Evolutionary conservation across 2,113 vertebrate genomes (phyloP), one percentile per base, ranked within the genome.

Genomic region (Copsychus sechellarum): DNA sequence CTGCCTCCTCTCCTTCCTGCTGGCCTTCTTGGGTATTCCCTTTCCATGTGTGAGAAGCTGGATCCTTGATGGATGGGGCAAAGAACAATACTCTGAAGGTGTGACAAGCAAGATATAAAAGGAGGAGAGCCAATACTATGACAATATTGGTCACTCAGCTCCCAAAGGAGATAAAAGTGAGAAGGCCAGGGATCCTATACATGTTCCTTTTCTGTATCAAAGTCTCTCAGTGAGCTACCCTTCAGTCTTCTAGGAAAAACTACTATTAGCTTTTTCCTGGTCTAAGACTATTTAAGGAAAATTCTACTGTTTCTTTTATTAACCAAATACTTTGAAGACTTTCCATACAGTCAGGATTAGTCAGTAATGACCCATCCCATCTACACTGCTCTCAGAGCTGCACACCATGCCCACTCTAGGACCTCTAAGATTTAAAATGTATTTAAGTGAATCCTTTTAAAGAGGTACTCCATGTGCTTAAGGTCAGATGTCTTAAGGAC

Each of bases 221-320:
- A 48, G 31, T 74, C 58, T 74, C 3, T 66, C 26, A 22, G 29
- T 67, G 31, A 79, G 4, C 18, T 64, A 9, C 22, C 22, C 24
- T 79, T 92, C 81, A 81, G 2, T 40, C 82, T 73, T 86, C 31
- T 53, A 16, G 71, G 64, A 50, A 92, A 92, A 83, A 72, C 7
- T 78, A 24, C 26, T 67, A 19, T 9, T 77, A 42, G 20, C 15
- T 57, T 83, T 92, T 94, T 78, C 84, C 29, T 74, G 25, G 18
- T 78, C 34, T 71, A 93, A 84, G 70, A 20, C 53, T 87, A 53
- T 87, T 84, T 77, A 67, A 95, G 64, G 76, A 92, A 85, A 90
- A 92, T 31, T 50, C 31, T 89, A 7, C n/a, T 72, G 89, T 19
- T 90, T 31, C 31, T 88, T 90, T 92, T 92, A 76, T 93, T 76